phyloP scores from a whole-genome alignment of 2,888 invertebrate genomes.

The Bellardia bayeri region DNA sequence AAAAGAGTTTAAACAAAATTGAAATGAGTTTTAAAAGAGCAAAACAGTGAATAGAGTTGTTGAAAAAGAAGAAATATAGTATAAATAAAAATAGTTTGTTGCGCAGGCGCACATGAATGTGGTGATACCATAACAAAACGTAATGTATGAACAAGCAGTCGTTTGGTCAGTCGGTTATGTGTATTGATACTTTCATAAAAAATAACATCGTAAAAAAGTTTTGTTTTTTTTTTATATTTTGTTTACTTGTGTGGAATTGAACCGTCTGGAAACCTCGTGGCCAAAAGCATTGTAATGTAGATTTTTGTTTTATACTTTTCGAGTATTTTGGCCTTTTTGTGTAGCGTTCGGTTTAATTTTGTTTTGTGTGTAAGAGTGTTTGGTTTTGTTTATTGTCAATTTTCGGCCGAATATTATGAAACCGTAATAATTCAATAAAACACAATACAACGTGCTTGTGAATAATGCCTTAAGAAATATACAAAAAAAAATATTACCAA shows the following conservation, averaged over 20 bases:
- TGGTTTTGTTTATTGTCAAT: slow-evolving; percentile 23
- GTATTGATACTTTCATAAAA: slow-evolving; percentile 39
- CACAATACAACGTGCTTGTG: background rate
- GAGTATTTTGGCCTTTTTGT: background rate
- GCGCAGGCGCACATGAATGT: slow-evolving; percentile 63
- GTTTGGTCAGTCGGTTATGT: slow-evolving; percentile 30
- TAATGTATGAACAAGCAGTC: background rate
- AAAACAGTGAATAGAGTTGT: slow-evolving; percentile 31
- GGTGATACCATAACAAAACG: slow-evolving; percentile 46
- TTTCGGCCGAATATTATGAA: slow-evolving; percentile 53
- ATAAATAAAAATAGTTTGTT: slow-evolving; percentile 53
- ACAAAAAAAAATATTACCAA: slow-evolving; percentile 15
- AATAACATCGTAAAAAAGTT: slow-evolving; percentile 31
- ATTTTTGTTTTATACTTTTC: slow-evolving; percentile 45
- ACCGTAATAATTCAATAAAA: slow-evolving; percentile 62
- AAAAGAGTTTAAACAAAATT: slow-evolving; percentile 37
- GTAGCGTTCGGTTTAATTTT: background rate
- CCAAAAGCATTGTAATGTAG: slow-evolving; percentile 44
- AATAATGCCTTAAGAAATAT: slow-evolving; percentile 23
- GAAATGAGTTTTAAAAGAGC: slow-evolving; percentile 22
- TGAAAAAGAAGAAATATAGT: slow-evolving; percentile 2
- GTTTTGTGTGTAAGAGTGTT: slow-evolving; percentile 10
- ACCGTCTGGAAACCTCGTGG: slow-evolving; percentile 51
- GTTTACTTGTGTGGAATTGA: slow-evolving; percentile 34
- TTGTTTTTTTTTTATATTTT: slow-evolving; percentile 13